Evolutionary conservation across 1,140 invertebrate species (phyloP).

Genomic region (Phocides pigmalion): DNA sequence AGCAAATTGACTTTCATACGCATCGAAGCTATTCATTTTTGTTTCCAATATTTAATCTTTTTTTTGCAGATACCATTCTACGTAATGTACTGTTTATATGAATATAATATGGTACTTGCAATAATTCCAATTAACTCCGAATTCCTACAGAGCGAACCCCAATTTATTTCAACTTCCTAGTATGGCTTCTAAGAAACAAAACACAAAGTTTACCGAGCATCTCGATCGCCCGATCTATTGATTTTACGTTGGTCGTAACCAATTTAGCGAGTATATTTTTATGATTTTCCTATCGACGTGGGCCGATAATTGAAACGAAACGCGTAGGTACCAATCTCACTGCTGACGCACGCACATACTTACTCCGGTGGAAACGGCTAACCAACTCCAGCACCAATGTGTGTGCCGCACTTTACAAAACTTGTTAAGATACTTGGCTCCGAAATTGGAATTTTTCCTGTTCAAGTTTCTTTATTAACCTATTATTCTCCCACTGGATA

Average conservation of each 20-base stretch:
- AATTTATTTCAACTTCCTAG: neutral
- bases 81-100: neutral
- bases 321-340: slow-evolving; percentile 44
- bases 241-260: slow-evolving; percentile 48
- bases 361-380: slow-evolving; percentile 15
- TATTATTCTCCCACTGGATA: no score
- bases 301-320: slow-evolving; percentile 51
- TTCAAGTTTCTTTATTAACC: no score
- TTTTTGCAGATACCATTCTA: neutral
- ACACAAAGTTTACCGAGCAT: neutral
- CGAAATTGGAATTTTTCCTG: slow-evolving; percentile 30
- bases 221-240: slow-evolving; percentile 27
- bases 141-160: neutral
- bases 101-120: no score
- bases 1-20: no score
- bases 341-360: slow-evolving; percentile 56
- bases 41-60: no score
- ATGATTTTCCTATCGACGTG: slow-evolving; percentile 56
- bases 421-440: neutral
- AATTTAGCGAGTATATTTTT: slow-evolving; percentile 60
- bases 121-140: no score
- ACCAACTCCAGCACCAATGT: slow-evolving; percentile 40
- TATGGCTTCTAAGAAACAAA: neutral
- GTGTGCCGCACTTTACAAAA: slow-evolving; percentile 3
- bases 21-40: no score